Evolutionary conservation across 2,888 invertebrate species (phyloP).

Genomic region (Cosmia pyralina): DNA sequence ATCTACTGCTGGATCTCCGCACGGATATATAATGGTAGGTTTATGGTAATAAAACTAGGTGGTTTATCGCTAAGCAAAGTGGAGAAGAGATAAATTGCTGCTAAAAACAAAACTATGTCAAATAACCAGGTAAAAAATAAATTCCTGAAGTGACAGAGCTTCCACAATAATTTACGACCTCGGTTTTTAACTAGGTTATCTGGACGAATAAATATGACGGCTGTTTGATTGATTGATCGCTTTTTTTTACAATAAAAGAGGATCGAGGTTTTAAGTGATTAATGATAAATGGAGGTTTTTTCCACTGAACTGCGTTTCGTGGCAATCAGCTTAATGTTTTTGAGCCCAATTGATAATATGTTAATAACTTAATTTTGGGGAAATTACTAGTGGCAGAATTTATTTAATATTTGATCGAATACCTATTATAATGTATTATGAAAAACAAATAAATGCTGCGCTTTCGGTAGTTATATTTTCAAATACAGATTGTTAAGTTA

Average conservation of each 20-base stretch:
- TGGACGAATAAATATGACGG: slow-evolving; percentile 40
- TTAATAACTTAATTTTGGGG: background rate
- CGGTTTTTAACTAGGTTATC: slow-evolving; percentile 11
- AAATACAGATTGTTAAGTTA: background rate
- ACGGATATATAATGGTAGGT: too few relatives aligned
- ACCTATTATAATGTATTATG: background rate
- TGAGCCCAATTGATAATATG: slow-evolving; percentile 16
- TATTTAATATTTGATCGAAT: background rate
- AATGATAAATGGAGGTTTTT: slow-evolving; percentile 40
- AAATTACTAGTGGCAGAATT: background rate
- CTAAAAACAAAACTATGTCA: background rate
- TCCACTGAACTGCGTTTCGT: slow-evolving; percentile 26
- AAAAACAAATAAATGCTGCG: background rate
- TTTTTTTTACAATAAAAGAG: slow-evolving; percentile 47
- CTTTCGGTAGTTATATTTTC: background rate
- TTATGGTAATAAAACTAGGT: background rate
- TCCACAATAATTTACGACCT: background rate
- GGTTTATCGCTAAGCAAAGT: background rate
- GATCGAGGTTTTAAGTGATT: slow-evolving; percentile 47
- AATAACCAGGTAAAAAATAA: background rate
- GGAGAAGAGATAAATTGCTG: background rate
- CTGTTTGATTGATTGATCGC: slow-evolving; percentile 46
- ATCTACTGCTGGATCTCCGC: background rate
- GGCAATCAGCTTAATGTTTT: slow-evolving; percentile 45
- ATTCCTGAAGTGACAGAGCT: background rate